These are phyloP conservation scores for Vannuccia rotundouncinata DNA, from an alignment of 2,888 invertebrate genomes.

Conservation along the genomic window DNA sequence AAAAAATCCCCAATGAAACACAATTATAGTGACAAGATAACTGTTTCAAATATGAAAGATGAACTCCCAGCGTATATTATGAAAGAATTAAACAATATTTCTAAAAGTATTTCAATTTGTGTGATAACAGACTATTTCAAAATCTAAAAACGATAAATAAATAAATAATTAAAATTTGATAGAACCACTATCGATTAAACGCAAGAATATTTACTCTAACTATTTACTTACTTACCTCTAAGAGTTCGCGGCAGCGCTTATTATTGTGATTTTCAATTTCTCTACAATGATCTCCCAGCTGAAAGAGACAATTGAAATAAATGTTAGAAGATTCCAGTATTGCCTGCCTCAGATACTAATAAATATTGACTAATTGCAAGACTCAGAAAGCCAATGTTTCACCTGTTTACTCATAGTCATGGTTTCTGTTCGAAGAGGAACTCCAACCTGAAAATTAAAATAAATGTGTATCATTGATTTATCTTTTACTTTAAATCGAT, in stretches of 20 bases:
- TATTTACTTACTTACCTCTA: constrained; percentile 39
- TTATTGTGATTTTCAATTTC: constrained; percentile 34
- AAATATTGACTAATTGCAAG: background rate
- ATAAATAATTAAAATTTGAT: too few species aligned
- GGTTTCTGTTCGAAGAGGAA: constrained; percentile 34
- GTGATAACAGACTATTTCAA: too few species aligned
- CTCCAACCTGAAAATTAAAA: constrained; percentile 34
- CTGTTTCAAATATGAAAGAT: too few species aligned
- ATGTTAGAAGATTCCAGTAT: background rate
- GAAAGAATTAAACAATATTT: too few species aligned
- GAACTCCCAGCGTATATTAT: too few species aligned
- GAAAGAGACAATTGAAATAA: background rate
- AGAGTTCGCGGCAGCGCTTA: constrained; percentile 35
- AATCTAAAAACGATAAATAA: too few species aligned
- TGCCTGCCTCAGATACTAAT: background rate
- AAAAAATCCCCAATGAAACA: too few species aligned
- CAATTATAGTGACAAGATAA: too few species aligned
- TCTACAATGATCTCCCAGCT: constrained; percentile 34
- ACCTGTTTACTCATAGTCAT: constrained; percentile 25
- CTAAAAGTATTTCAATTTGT: too few species aligned
- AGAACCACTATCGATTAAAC: too few species aligned
- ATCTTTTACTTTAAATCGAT: background rate
- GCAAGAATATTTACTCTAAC: too few species aligned
- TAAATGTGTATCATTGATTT: background rate
- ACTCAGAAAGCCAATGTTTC: too few species aligned